phyloP scores from a whole-genome alignment of 2,113 vertebrate species.

The Mesoclemmys tuberculata region DNA sequence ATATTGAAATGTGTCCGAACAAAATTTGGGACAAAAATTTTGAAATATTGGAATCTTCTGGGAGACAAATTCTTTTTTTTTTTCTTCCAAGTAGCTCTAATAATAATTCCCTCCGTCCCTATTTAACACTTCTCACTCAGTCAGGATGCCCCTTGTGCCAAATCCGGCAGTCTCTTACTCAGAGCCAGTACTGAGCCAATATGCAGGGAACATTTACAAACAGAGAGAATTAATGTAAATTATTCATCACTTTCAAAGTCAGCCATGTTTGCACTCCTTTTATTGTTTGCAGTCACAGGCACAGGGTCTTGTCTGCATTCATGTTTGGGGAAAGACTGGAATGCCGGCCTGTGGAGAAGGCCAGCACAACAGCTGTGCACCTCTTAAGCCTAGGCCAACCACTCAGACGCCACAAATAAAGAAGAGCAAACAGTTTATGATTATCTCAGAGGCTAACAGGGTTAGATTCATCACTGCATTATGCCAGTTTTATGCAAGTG shows the following conservation, averaged over 20 bases:
- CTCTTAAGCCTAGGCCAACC: not conserved
- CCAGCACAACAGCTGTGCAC: not conserved
- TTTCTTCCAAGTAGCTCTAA: not conserved
- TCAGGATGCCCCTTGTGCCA: not conserved
- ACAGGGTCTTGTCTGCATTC: not conserved
- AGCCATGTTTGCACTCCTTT: not conserved
- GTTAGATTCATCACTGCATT: not conserved
- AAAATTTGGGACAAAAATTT: not conserved
- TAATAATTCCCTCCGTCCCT: not conserved
- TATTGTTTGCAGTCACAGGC: not conserved
- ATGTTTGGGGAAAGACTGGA: not conserved
- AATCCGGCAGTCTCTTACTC: not conserved
- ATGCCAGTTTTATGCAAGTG: not conserved
- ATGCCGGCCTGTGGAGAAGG: not conserved
- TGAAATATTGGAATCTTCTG: slow-evolving; percentile 29
- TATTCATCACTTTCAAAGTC: not conserved
- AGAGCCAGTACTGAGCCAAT: not conserved
- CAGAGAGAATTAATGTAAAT: not conserved
- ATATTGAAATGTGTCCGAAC: not conserved
- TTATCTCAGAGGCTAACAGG: not conserved
- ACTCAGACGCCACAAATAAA: rapidly evolving
- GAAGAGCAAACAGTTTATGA: not conserved
- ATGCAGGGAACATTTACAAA: not conserved
- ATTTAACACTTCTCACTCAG: not conserved
- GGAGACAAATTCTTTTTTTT: slow-evolving; percentile 1